Evolutionary conservation across 2,797 vertebrate genomes (phyloP), one percentile per base, ranked within the genome.

Genomic region (Crossoptilon crossoptilon): DNA sequence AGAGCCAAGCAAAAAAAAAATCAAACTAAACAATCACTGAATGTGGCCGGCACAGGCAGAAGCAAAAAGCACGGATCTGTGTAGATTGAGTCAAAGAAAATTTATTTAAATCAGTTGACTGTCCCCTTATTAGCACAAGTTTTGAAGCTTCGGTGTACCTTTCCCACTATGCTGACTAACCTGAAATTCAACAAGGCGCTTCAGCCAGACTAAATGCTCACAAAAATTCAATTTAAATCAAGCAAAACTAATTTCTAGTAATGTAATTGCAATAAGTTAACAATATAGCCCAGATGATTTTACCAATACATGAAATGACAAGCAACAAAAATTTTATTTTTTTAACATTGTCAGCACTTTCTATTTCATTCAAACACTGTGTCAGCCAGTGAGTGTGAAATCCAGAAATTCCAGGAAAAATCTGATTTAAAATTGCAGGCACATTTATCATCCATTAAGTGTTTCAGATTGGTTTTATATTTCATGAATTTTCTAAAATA

Each of bases 361-460:
- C 9, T 70, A 94, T 73, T 86, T 88, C 9, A 37, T 59, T 85
- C n/a, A 78, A 92, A 91, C 72, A 78, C 93, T 92, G 64, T 41
- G 81, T 31, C 48, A 85, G 17, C 71, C 26, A 39, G 15, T 69
- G 24, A 64, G 66, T 17, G 15, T 21, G 2, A 46, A 10, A 43
- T 51, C 21, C 43, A 62, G 19, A 86, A 72, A 43, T 86, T 69
- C 68, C 48, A 59, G 10, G 9, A 58, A 83, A 96, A 93, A 68
- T 37, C 17, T 39, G 14, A 10, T 85, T 83, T 26, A 77, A 80
- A 89, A 92, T 24, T 73, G 31, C 46, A 94, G 63, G 14, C 43
- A 67, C 5, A 1, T 35, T 89, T 77, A 62, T 21, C 29, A 4
- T 18, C 16, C 53, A 55, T 18, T 44, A 82, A 67, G 35, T 72